Conservation (phyloP, 1,140 invertebrate genomes). For the Drosophila jambulina region DNA sequence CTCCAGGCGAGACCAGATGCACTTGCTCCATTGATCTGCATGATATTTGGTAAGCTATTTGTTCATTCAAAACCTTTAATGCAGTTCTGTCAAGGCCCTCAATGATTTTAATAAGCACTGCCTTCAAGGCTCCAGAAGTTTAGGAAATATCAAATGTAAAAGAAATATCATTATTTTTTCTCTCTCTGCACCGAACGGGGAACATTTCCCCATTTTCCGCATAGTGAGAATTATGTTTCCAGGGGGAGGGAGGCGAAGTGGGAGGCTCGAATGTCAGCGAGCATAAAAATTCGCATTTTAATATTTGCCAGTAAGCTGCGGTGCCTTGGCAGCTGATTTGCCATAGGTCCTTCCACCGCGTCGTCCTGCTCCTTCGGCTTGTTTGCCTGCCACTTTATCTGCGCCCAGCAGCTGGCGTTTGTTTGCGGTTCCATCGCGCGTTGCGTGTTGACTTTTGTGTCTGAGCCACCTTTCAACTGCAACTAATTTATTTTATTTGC, state of each 20-base stretch:
- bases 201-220: slow-evolving; percentile 42
- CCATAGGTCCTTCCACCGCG: slow-evolving; percentile 33
- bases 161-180: background rate
- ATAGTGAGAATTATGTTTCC: slow-evolving; percentile 71
- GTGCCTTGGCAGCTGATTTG: slow-evolving; percentile 77
- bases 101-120: background rate
- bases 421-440: slow-evolving; percentile 78
- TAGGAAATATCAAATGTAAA: background rate
- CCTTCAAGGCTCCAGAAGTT: background rate
- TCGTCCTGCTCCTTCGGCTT: slow-evolving; percentile 40
- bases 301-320: slow-evolving; percentile 80
- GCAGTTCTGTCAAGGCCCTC: background rate
- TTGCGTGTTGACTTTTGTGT: slow-evolving; percentile 81
- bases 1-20: background rate
- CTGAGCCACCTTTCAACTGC: slow-evolving; percentile 82
- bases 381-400: slow-evolving; percentile 80
- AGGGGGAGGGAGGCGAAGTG: slow-evolving; percentile 11
- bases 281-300: slow-evolving; percentile 83
- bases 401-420: slow-evolving; percentile 79
- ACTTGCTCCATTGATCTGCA: background rate
- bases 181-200: slow-evolving; percentile 12
- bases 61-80: background rate
- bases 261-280: slow-evolving; percentile 71
- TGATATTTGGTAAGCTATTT: background rate
- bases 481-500: slow-evolving; percentile 83